Percentiles rank a stretch among this genome's conserved stretches.
Evolutionary conservation across 2,888 invertebrate genomes (phyloP).

Genomic region (Galeruca laticollis): DNA sequence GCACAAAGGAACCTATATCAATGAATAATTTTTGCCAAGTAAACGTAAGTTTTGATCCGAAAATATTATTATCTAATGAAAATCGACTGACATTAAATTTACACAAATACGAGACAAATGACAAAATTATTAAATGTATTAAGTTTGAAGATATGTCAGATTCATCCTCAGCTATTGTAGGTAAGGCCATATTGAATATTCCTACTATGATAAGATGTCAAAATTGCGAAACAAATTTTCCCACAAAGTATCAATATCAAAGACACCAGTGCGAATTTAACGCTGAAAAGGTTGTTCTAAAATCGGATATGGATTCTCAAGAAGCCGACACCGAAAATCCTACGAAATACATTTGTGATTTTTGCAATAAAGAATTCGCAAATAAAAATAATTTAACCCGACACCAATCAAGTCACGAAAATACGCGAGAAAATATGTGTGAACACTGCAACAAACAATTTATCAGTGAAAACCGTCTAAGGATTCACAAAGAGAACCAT

Average conservation of each 20-base stretch:
- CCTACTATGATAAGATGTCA: slow-evolving; percentile 64
- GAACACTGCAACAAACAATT: slow-evolving; percentile 66
- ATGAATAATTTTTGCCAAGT: slow-evolving; percentile 51
- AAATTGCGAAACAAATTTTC: slow-evolving; percentile 66
- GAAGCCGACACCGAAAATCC: slow-evolving; percentile 61
- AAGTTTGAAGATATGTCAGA: slow-evolving; percentile 37
- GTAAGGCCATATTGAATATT: slow-evolving; percentile 49
- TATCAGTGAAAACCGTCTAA: slow-evolving; percentile 65
- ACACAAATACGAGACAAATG: slow-evolving; percentile 33
- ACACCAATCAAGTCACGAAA: slow-evolving; percentile 63
- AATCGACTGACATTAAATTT: slow-evolving; percentile 41
- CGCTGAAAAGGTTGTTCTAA: slow-evolving; percentile 64
- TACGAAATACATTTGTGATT: slow-evolving; percentile 62
- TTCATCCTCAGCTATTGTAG: background rate
- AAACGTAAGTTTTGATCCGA: slow-evolving; percentile 45
- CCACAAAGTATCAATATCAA: slow-evolving; percentile 66
- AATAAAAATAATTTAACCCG: slow-evolving; percentile 64
- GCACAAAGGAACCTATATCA: slow-evolving; percentile 56
- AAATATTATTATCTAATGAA: slow-evolving; percentile 29
- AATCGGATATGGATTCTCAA: slow-evolving; percentile 61
- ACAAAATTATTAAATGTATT: slow-evolving; percentile 37
- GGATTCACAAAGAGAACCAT: slow-evolving; percentile 66
- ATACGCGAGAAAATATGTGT: slow-evolving; percentile 62
- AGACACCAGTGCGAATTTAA: slow-evolving; percentile 66
- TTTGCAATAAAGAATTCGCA: slow-evolving; percentile 65